Evolutionary conservation across 2,797 vertebrate genomes (phyloP).

Genomic region (Bovichtus variegatus): DNA sequence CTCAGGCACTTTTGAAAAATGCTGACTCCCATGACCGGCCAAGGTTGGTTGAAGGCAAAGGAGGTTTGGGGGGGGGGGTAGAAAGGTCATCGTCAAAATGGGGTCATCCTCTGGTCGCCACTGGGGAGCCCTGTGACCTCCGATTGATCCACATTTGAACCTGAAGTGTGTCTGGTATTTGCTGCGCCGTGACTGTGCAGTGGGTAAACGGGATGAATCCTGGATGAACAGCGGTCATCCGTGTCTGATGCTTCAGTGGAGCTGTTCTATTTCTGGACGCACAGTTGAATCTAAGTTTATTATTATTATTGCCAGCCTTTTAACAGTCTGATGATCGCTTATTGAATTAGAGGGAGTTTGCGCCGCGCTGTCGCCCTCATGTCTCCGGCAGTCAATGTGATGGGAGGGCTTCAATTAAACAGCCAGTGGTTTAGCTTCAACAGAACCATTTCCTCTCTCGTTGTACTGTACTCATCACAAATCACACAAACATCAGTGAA

Average conservation of each 20-base stretch:
- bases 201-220: conserved; percentile 20
- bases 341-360: conserved; percentile 64
- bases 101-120: conserved; percentile 21
- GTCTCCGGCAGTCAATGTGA: conserved; percentile 53
- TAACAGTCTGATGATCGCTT: conserved; percentile 60
- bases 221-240: conserved; percentile 22
- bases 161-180: conserved; percentile 25
- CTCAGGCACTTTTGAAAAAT: conserved; percentile 79
- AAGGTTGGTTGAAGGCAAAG: conserved; percentile 68
- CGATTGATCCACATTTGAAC: conserved; percentile 51
- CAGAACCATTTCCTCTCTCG: conserved; percentile 52
- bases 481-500: conserved; percentile 60
- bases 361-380: conserved; percentile 33
- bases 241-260: conserved; percentile 30
- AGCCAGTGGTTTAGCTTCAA: conserved; percentile 47
- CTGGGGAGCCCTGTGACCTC: conserved; percentile 23
- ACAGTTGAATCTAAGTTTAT: conserved; percentile 49
- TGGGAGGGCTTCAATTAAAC: conserved; percentile 67
- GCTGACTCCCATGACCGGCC: conserved; percentile 76
- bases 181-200: conserved; percentile 6
- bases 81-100: conserved; percentile 63
- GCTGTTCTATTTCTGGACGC: conserved; percentile 43
- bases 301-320: conserved; percentile 50
- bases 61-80: neutral
- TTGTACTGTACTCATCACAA: conserved; percentile 50